Base-by-base conservation (phyloP, 2,888 invertebrate species). In the Nomada fucata region DNA sequence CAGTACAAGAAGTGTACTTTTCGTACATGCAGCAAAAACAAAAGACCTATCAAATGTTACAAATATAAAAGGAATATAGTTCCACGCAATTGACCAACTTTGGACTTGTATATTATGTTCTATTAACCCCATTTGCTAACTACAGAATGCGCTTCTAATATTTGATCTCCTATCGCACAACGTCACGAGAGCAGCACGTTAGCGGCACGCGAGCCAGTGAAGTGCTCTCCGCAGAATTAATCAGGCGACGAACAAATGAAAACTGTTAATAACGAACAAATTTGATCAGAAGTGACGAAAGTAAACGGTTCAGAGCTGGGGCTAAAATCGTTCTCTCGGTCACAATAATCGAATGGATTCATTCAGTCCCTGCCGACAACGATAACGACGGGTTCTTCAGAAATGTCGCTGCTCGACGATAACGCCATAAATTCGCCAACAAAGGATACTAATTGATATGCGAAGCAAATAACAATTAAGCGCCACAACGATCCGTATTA, bases 391-490 rank as follows among this genome's bases (percentile, higher is more conserved):
- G 10, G 52, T 5, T 13, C n/a, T 29, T 52, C 7, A 13, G 5
- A 29, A 13, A 15, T n/a, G 59, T 26, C 29, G 15, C 13, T 15
- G 7, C 59, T 15, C 7, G 26, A 18, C 26, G 65, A 65, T 52
- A n/a, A 20, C 52, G 52, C 50, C 29, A 65, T 13, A 52, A 65
- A 65, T 52, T n/a, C 65, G n/a, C 0, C 50, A 18, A n/a, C 11
- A n/a, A 65, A 29, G 26, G 10, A 29, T 29, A n/a, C n/a, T 36
- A 52, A 65, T 52, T 26, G 26, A 52, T 52, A 52, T 15, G 20
- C 65, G 11, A 36, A 26, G 52, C 65, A 65, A 65, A 36, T 44
- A n/a, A 52, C 52, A 65, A 65, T 65, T 65, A 50, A 64, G 50
- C 50, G 64, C 50, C 26, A 50, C 18, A 18, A n/a, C 29, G 29